Conservation (phyloP, 1,140 invertebrate species). For the Zaprionus kolodkinae region DNA sequence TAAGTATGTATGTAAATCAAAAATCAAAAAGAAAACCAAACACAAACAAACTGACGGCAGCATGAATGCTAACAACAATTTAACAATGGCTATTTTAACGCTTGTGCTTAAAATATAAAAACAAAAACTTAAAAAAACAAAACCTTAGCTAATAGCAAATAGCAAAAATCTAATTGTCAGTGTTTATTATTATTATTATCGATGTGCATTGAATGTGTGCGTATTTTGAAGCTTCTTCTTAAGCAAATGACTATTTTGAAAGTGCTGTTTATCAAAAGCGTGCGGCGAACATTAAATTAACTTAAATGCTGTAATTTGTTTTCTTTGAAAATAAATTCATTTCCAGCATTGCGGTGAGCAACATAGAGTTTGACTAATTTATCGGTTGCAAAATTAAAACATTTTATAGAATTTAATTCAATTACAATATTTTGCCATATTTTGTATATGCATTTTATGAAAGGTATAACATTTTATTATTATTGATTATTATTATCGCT, state of each 20-base stretch:
- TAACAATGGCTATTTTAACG: conserved; percentile 27
- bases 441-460: conserved; percentile 44
- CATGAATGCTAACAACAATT: conserved; percentile 23
- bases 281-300: not conserved
- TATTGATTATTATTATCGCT: conserved; percentile 62
- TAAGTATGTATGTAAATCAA: conserved; percentile 58
- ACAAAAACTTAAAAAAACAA: conserved; percentile 25
- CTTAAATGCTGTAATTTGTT: conserved; percentile 25
- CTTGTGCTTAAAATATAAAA: conserved; percentile 38
- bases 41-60: conserved; percentile 15
- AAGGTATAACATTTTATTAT: conserved; percentile 49
- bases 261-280: conserved; percentile 20
- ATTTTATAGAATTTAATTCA: conserved; percentile 76
- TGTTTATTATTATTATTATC: conserved; percentile 77
- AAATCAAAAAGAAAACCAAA: conserved; percentile 32
- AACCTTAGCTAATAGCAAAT: conserved; percentile 70
- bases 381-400: conserved; percentile 57
- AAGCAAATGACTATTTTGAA: conserved; percentile 36
- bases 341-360: conserved; percentile 25
- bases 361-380: conserved; percentile 53
- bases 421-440: conserved; percentile 69
- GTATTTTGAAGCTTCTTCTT: conserved; percentile 52
- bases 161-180: conserved; percentile 76
- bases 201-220: conserved; percentile 69
- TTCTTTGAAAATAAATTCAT: conserved; percentile 7